Conservation (phyloP, 2,888 invertebrate species). For the Malthinus flaveolus region DNA sequence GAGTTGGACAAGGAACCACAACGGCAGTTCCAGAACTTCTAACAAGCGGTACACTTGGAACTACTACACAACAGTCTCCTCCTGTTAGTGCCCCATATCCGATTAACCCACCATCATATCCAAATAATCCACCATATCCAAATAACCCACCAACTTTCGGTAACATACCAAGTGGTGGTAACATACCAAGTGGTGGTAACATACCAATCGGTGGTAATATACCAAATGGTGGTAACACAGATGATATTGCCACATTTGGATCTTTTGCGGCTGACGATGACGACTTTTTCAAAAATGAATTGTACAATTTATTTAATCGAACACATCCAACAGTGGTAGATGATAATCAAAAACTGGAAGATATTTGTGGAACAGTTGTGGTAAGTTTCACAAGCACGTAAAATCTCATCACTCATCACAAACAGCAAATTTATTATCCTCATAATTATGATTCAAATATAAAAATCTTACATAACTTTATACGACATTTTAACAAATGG, state of each 20-base stretch:
- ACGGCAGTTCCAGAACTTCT: conserved; percentile 10
- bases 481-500: too few species aligned
- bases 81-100: too few species aligned
- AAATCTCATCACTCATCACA: neutral
- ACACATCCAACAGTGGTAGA: neutral
- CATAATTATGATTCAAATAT: too few species aligned
- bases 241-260: neutral
- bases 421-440: neutral
- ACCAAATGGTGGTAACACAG: too few species aligned
- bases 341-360: neutral
- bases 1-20: conserved; percentile 27
- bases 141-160: too few species aligned
- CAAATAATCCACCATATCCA: too few species aligned
- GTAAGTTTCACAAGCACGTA: neutral
- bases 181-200: too few species aligned
- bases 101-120: too few species aligned
- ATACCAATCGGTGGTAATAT: too few species aligned
- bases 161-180: too few species aligned
- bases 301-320: conserved; percentile 26
- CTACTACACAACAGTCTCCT: too few species aligned
- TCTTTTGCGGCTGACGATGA: conserved; percentile 39
- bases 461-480: too few species aligned
- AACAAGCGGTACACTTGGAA: conserved; percentile 24
- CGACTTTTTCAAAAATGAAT: conserved; percentile 47
- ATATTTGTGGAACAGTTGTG: conserved; percentile 5